phyloP scores from a whole-genome alignment of 2,888 invertebrate species.

The Parapristionchus giblindavisi region DNA sequence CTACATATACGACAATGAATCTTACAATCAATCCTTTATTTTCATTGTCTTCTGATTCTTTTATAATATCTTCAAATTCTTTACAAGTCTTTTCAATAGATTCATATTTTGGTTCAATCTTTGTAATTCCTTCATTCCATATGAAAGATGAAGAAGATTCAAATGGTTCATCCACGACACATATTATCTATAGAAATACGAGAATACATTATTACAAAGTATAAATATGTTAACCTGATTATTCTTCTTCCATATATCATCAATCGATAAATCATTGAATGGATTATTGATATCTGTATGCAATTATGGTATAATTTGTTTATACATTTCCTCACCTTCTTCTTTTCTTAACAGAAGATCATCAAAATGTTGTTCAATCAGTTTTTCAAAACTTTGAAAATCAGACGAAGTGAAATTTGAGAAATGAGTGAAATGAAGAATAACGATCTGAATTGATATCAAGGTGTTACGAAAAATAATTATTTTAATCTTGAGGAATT shows the following conservation, averaged over 20 bases:
- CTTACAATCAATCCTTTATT: slow-evolving; percentile 9
- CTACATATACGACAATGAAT: neutral
- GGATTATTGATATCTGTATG: slow-evolving; percentile 10
- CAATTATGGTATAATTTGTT: too few species aligned
- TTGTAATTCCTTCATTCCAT: slow-evolving; percentile 8
- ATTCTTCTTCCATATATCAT: slow-evolving; percentile 21
- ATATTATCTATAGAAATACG: slow-evolving; percentile 1
- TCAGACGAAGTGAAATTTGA: neutral
- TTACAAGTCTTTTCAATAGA: slow-evolving; percentile 19
- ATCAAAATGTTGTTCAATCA: slow-evolving; percentile 17
- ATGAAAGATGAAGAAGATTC: neutral
- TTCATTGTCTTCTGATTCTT: neutral
- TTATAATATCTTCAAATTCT: slow-evolving; percentile 10
- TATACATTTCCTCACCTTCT: neutral
- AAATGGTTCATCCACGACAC: neutral
- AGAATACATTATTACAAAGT: neutral
- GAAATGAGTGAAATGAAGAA: slow-evolving; percentile 27
- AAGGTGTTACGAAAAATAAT: neutral
- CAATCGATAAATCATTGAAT: neutral
- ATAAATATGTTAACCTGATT: neutral
- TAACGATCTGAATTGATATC: slow-evolving; percentile 11
- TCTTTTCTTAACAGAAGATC: slow-evolving; percentile 23
- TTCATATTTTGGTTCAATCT: slow-evolving; percentile 18
- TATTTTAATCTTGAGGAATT: neutral
- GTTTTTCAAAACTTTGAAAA: neutral